Evolutionary conservation across 2,888 invertebrate species (phyloP).

Genomic region (Alsophila aescularia): DNA sequence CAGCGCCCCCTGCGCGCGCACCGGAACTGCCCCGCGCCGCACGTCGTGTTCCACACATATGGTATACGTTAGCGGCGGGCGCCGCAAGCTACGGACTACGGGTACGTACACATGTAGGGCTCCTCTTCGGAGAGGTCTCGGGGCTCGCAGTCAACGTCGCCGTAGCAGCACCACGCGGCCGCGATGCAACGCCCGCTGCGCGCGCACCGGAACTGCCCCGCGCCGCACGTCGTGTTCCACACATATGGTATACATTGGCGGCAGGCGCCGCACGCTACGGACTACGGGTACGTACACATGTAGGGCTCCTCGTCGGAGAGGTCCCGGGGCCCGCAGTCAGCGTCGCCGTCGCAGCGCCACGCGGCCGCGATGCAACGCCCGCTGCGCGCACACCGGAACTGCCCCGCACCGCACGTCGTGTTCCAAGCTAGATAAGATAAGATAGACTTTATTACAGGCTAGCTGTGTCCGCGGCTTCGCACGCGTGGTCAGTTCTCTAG

Average conservation of each 20-base stretch:
- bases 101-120: conserved; percentile 82
- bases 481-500: too few species aligned
- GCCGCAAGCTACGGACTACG: too few species aligned
- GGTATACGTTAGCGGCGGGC: too few species aligned
- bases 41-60: conserved; percentile 81
- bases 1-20: conserved; percentile 88
- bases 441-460: too few species aligned
- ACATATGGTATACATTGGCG: too few species aligned
- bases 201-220: conserved; percentile 86
- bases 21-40: conserved; percentile 89
- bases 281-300: conserved; percentile 77
- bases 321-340: conserved; percentile 89
- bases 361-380: conserved; percentile 89
- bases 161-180: conserved; percentile 90
- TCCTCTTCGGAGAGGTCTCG: conserved; percentile 89
- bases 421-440: conserved; percentile 58
- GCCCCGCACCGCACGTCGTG: conserved; percentile 86
- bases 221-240: conserved; percentile 83
- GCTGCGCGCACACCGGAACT: conserved; percentile 89
- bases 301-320: conserved; percentile 88
- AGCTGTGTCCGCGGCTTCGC: too few species aligned
- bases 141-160: conserved; percentile 89
- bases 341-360: conserved; percentile 91
- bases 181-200: conserved; percentile 89
- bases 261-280: not conserved